A percentile compares a stretch with the other conserved stretches of the same genome.
These are phyloP conservation scores for Oncorhynchus tshawytscha DNA, from an alignment of 2,113 vertebrate species.

Conservation along the genomic window DNA sequence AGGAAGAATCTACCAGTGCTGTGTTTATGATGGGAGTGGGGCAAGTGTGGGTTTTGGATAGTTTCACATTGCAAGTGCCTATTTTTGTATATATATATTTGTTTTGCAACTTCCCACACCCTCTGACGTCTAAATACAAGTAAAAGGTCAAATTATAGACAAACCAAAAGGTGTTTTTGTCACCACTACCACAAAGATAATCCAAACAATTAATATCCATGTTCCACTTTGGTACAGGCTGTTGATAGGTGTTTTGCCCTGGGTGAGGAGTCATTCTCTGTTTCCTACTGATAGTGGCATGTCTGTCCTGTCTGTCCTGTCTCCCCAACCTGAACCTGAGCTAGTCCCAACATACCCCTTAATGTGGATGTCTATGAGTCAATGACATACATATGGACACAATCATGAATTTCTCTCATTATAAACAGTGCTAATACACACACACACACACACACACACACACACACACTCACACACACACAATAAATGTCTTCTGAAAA, in stretches of 20 bases:
- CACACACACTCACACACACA: constrained; percentile 1
- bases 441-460: constrained; percentile 39
- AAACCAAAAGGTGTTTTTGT: constrained; percentile 43
- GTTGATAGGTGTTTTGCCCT: constrained; percentile 38
- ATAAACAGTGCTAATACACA: constrained; percentile 66
- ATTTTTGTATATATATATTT: not conserved
- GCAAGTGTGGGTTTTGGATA: constrained; percentile 44
- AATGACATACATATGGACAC: constrained; percentile 62
- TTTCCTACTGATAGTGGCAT: constrained; percentile 15
- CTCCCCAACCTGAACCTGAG: constrained; percentile 56
- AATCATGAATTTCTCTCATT: constrained; percentile 59
- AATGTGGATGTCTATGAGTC: constrained; percentile 52
- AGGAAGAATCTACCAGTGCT: constrained; percentile 50
- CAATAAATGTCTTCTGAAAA: constrained; percentile 57
- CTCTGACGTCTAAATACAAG: constrained; percentile 51
- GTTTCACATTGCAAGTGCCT: constrained; percentile 69
- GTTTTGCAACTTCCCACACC: constrained; percentile 45
- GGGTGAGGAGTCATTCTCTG: constrained; percentile 26
- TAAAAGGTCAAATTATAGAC: constrained; percentile 56
- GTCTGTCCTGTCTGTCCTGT: constrained; percentile 18
- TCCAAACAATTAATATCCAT: constrained; percentile 42
- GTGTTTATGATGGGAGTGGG: constrained; percentile 41
- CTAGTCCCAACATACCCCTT: constrained; percentile 51
- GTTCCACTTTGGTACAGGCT: constrained; percentile 65
- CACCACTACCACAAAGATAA: constrained; percentile 50